Evolutionary conservation across 2,797 vertebrate genomes (phyloP).

Genomic region (Hybognathus amarus): DNA sequence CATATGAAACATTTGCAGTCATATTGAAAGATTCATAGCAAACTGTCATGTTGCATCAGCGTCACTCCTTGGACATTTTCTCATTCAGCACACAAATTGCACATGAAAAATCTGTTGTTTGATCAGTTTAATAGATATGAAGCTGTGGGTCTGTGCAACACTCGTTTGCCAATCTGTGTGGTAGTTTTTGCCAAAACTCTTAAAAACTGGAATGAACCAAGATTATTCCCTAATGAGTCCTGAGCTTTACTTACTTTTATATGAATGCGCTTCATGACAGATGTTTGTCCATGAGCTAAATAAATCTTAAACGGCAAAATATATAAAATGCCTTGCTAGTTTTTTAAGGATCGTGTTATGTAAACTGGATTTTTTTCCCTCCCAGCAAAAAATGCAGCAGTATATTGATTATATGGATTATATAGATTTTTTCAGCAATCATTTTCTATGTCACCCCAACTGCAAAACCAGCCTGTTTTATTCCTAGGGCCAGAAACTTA

Average conservation of each 20-base stretch:
- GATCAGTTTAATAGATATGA: background rate
- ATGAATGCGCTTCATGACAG: constrained; percentile 21
- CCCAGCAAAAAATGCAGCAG: background rate
- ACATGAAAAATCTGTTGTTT: constrained; percentile 15
- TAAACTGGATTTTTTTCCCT: background rate
- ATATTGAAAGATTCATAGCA: constrained; percentile 27
- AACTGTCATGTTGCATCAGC: constrained; percentile 6
- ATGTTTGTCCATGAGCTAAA: constrained; percentile 7
- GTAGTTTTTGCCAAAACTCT: constrained; percentile 21
- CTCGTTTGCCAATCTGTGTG: constrained; percentile 18
- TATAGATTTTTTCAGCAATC: background rate
- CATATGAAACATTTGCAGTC: constrained; percentile 32
- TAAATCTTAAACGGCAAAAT: constrained; percentile 23
- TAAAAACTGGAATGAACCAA: constrained; percentile 26
- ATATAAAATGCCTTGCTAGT: background rate
- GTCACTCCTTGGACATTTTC: background rate
- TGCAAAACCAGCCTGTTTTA: background rate
- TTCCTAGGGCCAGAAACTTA: background rate
- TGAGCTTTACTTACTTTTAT: constrained; percentile 15
- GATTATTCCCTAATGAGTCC: constrained; percentile 16
- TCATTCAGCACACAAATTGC: background rate
- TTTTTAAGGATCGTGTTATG: background rate
- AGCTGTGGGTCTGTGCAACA: background rate
- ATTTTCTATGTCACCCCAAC: background rate
- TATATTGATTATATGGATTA: background rate